Percentiles rank a stretch among this genome's conserved stretches.
Conservation (phyloP, 2,113 vertebrate genomes). For the Catharus bicknelli region DNA sequence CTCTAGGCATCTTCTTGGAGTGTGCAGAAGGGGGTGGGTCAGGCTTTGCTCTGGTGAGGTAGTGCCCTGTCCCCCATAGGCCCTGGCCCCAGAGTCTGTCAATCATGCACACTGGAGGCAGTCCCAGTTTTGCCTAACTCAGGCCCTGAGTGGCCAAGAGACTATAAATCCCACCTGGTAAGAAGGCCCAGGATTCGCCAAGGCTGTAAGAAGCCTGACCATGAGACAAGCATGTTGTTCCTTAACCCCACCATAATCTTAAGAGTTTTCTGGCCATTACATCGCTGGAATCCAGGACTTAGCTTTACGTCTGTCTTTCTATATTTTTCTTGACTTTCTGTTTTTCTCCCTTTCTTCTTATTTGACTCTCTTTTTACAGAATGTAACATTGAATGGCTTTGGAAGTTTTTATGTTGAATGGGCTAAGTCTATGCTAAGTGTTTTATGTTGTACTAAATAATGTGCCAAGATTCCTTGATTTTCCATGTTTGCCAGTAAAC, state of each 20-base stretch:
- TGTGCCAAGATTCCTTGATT: neutral
- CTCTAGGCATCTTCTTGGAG: neutral
- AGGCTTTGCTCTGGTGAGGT: neutral
- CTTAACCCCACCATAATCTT: neutral
- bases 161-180: neutral
- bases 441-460: neutral
- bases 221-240: neutral
- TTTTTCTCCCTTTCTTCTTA: neutral
- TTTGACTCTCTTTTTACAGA: neutral
- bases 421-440: neutral
- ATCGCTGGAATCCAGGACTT: fast-evolving
- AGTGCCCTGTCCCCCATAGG: too few species aligned
- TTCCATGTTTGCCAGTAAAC: neutral
- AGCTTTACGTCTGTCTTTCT: neutral
- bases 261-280: neutral
- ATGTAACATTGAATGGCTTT: neutral
- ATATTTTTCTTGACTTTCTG: neutral
- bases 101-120: neutral
- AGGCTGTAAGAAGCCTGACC: neutral
- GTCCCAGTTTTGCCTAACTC: neutral
- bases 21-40: neutral
- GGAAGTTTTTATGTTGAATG: neutral
- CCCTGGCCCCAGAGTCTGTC: neutral
- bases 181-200: neutral
- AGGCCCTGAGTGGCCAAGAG: neutral